Evolutionary conservation across 2,888 invertebrate genomes (phyloP), one percentile per base, ranked within the genome.

Genomic region (Notodonta dromedarius): DNA sequence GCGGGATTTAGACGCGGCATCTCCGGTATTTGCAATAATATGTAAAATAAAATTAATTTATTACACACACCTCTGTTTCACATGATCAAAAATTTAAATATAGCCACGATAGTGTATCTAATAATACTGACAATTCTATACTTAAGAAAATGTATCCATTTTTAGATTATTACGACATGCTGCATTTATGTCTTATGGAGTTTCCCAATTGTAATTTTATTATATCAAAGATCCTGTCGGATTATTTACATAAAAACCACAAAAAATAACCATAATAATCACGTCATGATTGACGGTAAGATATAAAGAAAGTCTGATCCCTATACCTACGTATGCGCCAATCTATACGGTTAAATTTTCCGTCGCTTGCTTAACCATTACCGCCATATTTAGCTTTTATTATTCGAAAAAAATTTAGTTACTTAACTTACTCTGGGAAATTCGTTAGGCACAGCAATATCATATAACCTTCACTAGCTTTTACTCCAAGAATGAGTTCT

Each of bases 1-100:
- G 75, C 81, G 61, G 73, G 71, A 79, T 77, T 78, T 71, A 73
- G 77, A 80, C 82, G 83, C 75, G 70, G 71, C 74, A 83, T 83
- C 79, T 77, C 58, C 67, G 76, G 82, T 82, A 85, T 89, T 88
- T 83, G 88, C 85, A 82, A 79, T 79, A 78, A 86, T 70, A 66
- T 73, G 65, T 67, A 64, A 73, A 83, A 82, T 74, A 77, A 84
- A 84, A 79, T 74, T 83, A 83, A 88, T 88, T 85, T 84, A 88
- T 87, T 80, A 80, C 56, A 57, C 64, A 79, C 74, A 78, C 79
- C 79, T 83, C 81, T 84, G 78, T 78, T 64, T 66, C 59, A 66
- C 59, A 57, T 62, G 58, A 69, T 73, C 70, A 64, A 65, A 62
- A 61, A 68, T 76, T 67, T 63, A 67, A 70, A 73, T 71, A 55